phyloP scores from a whole-genome alignment of 1,140 invertebrate genomes.

The Brachionus rubens region DNA sequence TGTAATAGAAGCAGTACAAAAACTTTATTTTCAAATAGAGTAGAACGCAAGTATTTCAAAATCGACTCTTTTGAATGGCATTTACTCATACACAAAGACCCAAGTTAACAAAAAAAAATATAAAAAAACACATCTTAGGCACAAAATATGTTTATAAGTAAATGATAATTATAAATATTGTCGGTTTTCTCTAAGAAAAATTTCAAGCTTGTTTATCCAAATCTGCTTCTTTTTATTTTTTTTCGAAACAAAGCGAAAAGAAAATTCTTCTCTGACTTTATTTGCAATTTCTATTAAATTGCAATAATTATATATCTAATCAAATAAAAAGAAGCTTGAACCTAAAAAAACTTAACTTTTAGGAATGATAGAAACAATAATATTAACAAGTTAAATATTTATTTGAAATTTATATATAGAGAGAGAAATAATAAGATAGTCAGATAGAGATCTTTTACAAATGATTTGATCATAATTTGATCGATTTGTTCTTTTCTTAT shows the following conservation, averaged over 20 bases:
- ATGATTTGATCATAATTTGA: background rate
- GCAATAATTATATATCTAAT: conserved; percentile 41
- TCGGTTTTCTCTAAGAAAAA: background rate
- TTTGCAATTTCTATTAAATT: conserved; percentile 2
- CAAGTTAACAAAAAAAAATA: no score
- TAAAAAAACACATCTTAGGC: background rate
- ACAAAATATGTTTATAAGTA: conserved; percentile 4
- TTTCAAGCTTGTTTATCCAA: conserved; percentile 39
- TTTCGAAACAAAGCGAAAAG: conserved; percentile 28
- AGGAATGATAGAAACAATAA: conserved; percentile 24
- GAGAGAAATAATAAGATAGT: background rate
- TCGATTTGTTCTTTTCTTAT: background rate
- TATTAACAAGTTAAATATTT: conserved; percentile 40
- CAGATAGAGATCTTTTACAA: background rate
- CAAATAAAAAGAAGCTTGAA: conserved; percentile 30
- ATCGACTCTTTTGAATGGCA: no score
- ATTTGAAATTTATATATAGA: conserved; percentile 29
- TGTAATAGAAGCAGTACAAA: no score
- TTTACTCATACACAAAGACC: background rate
- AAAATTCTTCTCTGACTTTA: conserved; percentile 10
- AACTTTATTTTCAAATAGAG: no score
- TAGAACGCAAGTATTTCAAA: no score
- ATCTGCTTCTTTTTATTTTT: background rate
- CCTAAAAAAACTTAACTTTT: conserved; percentile 7
- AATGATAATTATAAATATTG: conserved; percentile 20